Evolutionary conservation across 2,797 vertebrate species (phyloP).

Genomic region (Chelonia mydas): DNA sequence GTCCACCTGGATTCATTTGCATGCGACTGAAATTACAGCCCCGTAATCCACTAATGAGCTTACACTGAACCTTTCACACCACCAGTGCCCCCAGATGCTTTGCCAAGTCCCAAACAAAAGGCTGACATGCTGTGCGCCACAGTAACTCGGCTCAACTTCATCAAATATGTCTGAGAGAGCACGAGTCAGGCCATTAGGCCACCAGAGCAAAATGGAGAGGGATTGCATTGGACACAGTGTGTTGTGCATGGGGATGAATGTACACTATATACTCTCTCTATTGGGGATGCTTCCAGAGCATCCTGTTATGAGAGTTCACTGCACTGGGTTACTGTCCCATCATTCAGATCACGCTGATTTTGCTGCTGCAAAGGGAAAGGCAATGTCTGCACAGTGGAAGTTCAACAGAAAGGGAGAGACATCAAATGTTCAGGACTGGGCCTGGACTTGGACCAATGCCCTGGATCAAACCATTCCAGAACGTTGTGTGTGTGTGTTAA

Average conservation of each 20-base stretch:
- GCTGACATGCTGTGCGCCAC: fast-evolving
- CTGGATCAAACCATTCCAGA: not conserved
- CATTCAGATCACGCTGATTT: fast-evolving
- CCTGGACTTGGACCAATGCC: not conserved
- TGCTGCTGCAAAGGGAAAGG: not conserved
- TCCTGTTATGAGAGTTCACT: not conserved
- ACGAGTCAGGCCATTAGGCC: not conserved
- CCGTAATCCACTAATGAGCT: not conserved
- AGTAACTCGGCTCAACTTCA: not conserved
- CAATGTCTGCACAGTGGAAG: not conserved
- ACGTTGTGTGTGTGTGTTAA: not conserved
- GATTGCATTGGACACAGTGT: not conserved
- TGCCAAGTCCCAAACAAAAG: not conserved
- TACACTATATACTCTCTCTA: not conserved
- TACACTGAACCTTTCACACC: not conserved
- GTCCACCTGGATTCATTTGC: not conserved
- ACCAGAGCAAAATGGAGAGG: not conserved
- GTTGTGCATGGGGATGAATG: not conserved
- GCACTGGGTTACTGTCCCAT: not conserved
- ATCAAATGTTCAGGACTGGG: not conserved
- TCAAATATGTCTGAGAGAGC: not conserved
- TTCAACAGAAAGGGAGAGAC: not conserved
- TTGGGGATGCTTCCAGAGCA: not conserved
- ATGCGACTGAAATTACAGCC: not conserved
- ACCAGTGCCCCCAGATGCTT: fast-evolving